Evolutionary conservation across 2,113 vertebrate species (phyloP).

Genomic region (Azemiops feae): DNA sequence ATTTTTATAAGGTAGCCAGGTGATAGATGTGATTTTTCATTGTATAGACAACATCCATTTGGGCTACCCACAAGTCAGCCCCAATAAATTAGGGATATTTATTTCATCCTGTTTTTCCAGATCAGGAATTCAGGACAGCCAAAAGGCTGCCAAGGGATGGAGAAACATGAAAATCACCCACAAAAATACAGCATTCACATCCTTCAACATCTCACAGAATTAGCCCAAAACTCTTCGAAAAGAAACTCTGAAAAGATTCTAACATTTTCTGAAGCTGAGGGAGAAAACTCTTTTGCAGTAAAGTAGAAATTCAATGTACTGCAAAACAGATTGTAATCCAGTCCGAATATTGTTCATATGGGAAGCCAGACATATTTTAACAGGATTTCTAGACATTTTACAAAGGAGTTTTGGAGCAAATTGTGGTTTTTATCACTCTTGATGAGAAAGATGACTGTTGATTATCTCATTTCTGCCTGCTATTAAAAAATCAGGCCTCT

Average conservation of each 20-base stretch:
- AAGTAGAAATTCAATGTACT: neutral
- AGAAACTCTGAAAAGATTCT: neutral
- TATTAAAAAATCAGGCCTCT: neutral
- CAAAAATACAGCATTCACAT: neutral
- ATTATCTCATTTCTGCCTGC: neutral
- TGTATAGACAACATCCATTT: neutral
- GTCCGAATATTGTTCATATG: constrained; percentile 40
- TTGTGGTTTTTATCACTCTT: neutral
- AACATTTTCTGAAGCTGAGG: neutral
- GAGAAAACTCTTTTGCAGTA: neutral
- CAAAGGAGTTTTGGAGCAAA: neutral
- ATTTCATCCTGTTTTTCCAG: neutral
- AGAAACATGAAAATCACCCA: neutral
- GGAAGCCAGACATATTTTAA: neutral
- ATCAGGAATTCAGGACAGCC: neutral
- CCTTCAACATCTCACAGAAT: neutral
- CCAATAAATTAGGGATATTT: neutral
- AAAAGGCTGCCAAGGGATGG: neutral
- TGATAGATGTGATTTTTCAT: neutral
- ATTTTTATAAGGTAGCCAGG: neutral
- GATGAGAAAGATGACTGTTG: neutral
- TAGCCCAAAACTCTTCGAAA: neutral
- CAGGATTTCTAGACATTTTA: neutral
- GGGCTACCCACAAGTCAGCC: neutral
- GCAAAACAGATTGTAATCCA: constrained; percentile 8